Evolutionary conservation across 2,797 vertebrate species (phyloP), one percentile per base, ranked within the genome.

Genomic region (Nannoperca australis): DNA sequence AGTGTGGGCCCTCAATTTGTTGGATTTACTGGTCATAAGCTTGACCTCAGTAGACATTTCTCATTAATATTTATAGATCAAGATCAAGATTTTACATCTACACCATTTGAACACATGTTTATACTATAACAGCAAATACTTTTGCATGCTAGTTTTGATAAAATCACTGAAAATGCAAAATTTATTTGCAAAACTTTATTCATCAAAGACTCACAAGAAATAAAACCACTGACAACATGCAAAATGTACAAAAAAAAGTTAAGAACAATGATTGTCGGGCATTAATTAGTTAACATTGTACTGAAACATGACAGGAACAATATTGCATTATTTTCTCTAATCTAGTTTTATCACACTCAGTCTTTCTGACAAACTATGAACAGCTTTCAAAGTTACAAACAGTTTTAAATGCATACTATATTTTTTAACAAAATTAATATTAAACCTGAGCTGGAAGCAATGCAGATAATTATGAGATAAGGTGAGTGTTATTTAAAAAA

Each of bases 391-490:
- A 51, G 27, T 73, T 60, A 22, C 12, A 34, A 75, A 79, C 3
- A 30, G 13, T 30, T 38, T 78, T 18, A 55, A 22, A 70, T 13
- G 40, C n/a, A 66, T 44, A 18, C 69, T 59, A 72, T 65, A 69
- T 38, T 30, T 77, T 69, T 69, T 24, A 76, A 59, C 13, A 58
- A 36, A 32, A 56, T 47, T 59, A 76, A 56, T 47, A 65, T 77
- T 1, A 84, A 81, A 85, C 81, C 77, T 91, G 92, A 93, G 88
- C 81, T 79, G 53, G 15, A 89, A 78, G 81, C 76, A 54, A 70
- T 66, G 51, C 54, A 72, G 44, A 65, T 34, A 47, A 71, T 14
- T 20, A 55, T 1, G 38, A 69, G 8, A 58, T 71, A 67, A 75
- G 20, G n/a, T 12, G n/a, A 79, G 78, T 51, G 62, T 76, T 89